Conservation (phyloP, 2,797 vertebrate species). For the Acridotheres tristis region DNA sequence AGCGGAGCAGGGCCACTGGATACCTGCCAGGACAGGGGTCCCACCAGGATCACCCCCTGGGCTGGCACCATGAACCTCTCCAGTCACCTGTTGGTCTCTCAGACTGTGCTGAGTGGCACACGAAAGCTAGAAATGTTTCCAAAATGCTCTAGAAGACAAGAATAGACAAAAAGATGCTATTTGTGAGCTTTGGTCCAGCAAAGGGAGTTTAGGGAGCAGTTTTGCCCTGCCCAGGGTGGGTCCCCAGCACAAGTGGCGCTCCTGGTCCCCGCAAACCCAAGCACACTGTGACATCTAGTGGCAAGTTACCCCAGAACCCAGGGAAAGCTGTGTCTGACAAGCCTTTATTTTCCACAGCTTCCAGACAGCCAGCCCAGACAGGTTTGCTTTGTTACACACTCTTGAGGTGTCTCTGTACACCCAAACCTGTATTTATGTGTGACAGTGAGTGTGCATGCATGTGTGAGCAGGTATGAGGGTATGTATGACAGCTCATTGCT, state of each 20-base stretch:
- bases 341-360: background rate
- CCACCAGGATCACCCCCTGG: accelerated
- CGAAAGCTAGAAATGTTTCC: background rate
- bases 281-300: constrained; percentile 65
- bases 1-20: background rate
- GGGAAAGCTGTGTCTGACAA: background rate
- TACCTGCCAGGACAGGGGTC: background rate
- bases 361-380: background rate
- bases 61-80: background rate
- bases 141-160: background rate
- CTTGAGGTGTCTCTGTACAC: background rate
- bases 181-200: background rate
- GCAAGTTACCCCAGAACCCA: background rate
- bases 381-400: background rate
- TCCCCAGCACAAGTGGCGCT: background rate
- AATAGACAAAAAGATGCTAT: background rate
- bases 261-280: background rate
- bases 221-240: accelerated
- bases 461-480: background rate
- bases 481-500: accelerated
- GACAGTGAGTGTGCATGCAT: accelerated
- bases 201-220: background rate
- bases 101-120: background rate
- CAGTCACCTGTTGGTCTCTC: background rate
- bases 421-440: background rate